phyloP scores from a whole-genome alignment of 2,113 vertebrate genomes.

The Scomber colias region DNA sequence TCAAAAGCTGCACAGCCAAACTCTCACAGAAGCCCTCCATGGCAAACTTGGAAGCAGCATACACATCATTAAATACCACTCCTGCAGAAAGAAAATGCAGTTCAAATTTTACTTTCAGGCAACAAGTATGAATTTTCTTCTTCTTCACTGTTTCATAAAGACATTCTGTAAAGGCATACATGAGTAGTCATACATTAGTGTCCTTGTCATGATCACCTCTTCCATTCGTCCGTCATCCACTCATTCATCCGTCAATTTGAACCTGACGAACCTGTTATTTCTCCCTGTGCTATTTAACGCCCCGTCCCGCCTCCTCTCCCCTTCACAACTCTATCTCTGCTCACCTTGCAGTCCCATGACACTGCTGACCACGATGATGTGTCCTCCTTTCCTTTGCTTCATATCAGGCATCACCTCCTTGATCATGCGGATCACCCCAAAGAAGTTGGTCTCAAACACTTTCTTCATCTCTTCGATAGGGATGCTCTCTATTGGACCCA shows the following conservation, averaged over 20 bases:
- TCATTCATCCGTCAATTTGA: slow-evolving; percentile 1
- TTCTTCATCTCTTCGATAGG: slow-evolving; percentile 84
- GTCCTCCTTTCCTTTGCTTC: slow-evolving; percentile 81
- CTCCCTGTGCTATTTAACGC: not conserved
- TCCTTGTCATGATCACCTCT: no score
- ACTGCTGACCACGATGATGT: slow-evolving; percentile 84
- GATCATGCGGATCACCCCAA: slow-evolving; percentile 84
- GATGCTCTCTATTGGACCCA: slow-evolving; percentile 84
- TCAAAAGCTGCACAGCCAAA: slow-evolving; percentile 80
- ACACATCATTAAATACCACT: slow-evolving; percentile 84
- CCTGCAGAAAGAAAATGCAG: slow-evolving; percentile 57
- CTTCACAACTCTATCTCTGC: not conserved
- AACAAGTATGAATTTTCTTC: not conserved
- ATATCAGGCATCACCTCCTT: slow-evolving; percentile 86
- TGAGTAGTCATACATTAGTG: slow-evolving; percentile 2
- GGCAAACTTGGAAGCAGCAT: slow-evolving; percentile 85
- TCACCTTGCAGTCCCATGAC: slow-evolving; percentile 86
- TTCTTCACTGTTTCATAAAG: not conserved
- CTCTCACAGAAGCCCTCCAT: slow-evolving; percentile 86
- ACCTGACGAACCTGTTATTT: slow-evolving; percentile 17
- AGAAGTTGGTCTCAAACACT: slow-evolving; percentile 86
- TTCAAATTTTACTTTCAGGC: not conserved
- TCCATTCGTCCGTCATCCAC: slow-evolving; percentile 6
- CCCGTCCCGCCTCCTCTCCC: not conserved
- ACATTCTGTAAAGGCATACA: not conserved